A percentile compares a stretch with the other conserved stretches of the same genome.
Conservation (phyloP, 1,140 invertebrate species). For the Pectinophora gossypiella region DNA sequence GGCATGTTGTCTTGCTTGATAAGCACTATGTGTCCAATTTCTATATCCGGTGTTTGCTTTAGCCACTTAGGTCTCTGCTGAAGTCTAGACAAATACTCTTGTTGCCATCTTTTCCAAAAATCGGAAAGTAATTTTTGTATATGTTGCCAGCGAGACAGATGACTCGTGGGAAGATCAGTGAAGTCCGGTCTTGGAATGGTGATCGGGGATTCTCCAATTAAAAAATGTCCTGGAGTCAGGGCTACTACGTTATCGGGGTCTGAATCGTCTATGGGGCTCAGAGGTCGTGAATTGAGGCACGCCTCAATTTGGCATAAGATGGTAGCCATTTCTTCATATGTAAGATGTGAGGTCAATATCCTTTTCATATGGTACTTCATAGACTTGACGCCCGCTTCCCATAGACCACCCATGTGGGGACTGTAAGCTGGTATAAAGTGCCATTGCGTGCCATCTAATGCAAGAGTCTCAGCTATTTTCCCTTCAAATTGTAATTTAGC, state of each 20-base stretch:
- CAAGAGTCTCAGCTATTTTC: conserved; percentile 12
- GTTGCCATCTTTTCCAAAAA: conserved; percentile 14
- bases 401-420: conserved; percentile 52
- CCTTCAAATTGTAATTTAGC: conserved; percentile 3
- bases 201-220: conserved; percentile 16
- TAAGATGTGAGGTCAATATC: conserved; percentile 8
- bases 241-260: conserved; percentile 7
- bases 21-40: conserved; percentile 26
- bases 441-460: conserved; percentile 36
- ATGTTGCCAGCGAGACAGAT: conserved; percentile 14
- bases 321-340: conserved; percentile 15
- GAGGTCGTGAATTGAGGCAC: conserved; percentile 8
- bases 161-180: not conserved
- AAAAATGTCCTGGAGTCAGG: conserved; percentile 14
- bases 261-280: conserved; percentile 11
- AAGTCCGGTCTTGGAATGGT: conserved; percentile 7
- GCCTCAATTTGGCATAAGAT: conserved; percentile 13
- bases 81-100: conserved; percentile 11
- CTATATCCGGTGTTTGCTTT: not conserved
- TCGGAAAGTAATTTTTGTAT: conserved; percentile 12
- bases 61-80: conserved; percentile 14
- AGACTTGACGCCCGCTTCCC: conserved; percentile 21
- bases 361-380: conserved; percentile 32
- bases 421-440: conserved; percentile 49
- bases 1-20: conserved; percentile 37